A percentile compares a stretch with the other conserved stretches of the same genome.
phyloP scores from a whole-genome alignment of 2,113 vertebrate species.

The Pipa parva region DNA sequence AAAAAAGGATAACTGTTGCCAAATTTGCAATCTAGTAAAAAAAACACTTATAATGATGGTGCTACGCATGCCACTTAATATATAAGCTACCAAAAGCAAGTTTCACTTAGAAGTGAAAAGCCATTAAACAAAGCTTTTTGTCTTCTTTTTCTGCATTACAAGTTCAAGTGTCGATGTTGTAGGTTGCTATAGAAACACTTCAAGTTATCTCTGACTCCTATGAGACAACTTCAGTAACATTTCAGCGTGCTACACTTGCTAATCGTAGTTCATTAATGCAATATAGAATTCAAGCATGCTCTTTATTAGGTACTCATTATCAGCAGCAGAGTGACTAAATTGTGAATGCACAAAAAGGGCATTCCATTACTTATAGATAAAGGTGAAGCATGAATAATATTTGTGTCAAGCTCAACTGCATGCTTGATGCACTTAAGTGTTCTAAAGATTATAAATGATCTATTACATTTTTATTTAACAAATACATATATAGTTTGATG shows the following conservation, averaged over 20 bases:
- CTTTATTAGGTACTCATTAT: conserved; percentile 19
- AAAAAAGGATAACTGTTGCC: too few species aligned
- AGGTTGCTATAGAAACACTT: conserved; percentile 23
- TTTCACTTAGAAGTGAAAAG: neutral
- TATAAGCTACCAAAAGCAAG: neutral
- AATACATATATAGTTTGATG: conserved; percentile 40
- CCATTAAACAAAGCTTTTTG: neutral
- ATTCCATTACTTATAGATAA: conserved; percentile 17
- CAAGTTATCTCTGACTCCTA: conserved; percentile 4
- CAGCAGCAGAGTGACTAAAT: neutral
- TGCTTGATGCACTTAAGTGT: neutral
- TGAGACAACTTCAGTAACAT: conserved; percentile 16
- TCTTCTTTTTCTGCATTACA: neutral
- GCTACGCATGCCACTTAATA: neutral
- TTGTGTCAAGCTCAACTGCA: neutral
- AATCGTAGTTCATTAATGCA: conserved; percentile 7
- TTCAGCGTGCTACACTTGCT: neutral
- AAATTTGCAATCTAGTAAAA: too few species aligned
- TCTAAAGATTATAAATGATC: neutral
- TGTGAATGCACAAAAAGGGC: conserved; percentile 14
- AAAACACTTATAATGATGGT: too few species aligned
- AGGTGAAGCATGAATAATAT: conserved; percentile 2
- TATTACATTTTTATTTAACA: neutral
- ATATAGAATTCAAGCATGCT: neutral
- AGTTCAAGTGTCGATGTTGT: neutral